Conservation (phyloP, 92 coral and sea anemone genomes). For the Actinernus sp. region DNA sequence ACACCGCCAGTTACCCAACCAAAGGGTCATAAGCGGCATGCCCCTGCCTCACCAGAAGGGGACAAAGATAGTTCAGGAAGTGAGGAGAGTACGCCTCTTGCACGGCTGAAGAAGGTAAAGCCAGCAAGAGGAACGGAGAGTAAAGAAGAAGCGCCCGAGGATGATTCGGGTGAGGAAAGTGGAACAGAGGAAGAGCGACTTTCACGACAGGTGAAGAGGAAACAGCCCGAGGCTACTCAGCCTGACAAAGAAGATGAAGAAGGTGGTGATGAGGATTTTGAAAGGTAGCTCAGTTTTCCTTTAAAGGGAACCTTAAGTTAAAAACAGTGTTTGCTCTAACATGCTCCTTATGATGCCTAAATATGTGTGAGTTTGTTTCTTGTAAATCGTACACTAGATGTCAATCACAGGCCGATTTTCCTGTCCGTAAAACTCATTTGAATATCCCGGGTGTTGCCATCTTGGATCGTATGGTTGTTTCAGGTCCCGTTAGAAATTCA, state of each 20-base stretch:
- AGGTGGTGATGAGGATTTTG: conserved; percentile 63
- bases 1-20: conserved; percentile 17
- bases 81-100: conserved; percentile 44
- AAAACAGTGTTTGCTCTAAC: no score
- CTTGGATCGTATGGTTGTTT: no score
- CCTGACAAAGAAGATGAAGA: conserved; percentile 37
- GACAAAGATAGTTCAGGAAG: conserved; percentile 36
- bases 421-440: no score
- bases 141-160: conserved; percentile 21
- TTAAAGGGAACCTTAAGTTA: no score
- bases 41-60: conserved; percentile 12
- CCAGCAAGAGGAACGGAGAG: neutral
- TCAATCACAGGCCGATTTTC: no score
- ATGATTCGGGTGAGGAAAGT: conserved; percentile 21
- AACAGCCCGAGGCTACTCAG: conserved; percentile 51
- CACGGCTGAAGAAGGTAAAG: conserved; percentile 25
- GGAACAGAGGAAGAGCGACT: neutral
- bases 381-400: no score
- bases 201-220: conserved; percentile 40
- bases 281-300: no score
- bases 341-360: no score
- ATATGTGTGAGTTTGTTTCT: no score
- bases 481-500: no score
- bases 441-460: no score
- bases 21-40: conserved; percentile 31